Conservation (phyloP, 2,113 vertebrate species). For the Scomber scombrus region DNA sequence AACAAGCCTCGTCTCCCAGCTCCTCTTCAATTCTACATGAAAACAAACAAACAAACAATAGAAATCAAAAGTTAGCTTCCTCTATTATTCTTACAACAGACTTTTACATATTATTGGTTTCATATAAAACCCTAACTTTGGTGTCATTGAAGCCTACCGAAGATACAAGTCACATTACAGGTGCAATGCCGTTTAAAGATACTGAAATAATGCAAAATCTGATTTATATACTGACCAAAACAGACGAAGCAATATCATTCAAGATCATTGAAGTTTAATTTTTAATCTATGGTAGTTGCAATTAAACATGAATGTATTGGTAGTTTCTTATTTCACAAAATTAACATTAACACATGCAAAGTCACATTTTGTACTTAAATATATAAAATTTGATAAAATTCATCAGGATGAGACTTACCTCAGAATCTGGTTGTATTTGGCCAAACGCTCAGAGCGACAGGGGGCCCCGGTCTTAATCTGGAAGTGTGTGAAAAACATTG, state of each 20-base stretch:
- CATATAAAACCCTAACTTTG: not conserved
- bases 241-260: not conserved
- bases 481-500: slow-evolving; percentile 18
- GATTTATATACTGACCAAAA: not conserved
- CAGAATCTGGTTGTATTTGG: slow-evolving; percentile 86
- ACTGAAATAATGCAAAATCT: not conserved
- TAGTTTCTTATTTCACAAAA: not conserved
- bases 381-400: not conserved
- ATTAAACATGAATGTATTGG: not conserved
- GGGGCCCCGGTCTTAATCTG: slow-evolving; percentile 86
- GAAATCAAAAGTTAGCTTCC: not conserved
- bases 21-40: slow-evolving; percentile 95
- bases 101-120: not conserved
- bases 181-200: not conserved
- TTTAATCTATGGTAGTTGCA: not conserved
- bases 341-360: not conserved
- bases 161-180: not conserved
- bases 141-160: not conserved
- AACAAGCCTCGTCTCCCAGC: slow-evolving; percentile 91
- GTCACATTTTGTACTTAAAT: not conserved
- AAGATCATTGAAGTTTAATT: no score
- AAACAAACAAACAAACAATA: not conserved
- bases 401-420: slow-evolving; percentile 56
- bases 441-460: slow-evolving; percentile 85
- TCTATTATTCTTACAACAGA: not conserved